Conservation (phyloP, 2,888 invertebrate genomes). For the Dynastes hyllus region DNA sequence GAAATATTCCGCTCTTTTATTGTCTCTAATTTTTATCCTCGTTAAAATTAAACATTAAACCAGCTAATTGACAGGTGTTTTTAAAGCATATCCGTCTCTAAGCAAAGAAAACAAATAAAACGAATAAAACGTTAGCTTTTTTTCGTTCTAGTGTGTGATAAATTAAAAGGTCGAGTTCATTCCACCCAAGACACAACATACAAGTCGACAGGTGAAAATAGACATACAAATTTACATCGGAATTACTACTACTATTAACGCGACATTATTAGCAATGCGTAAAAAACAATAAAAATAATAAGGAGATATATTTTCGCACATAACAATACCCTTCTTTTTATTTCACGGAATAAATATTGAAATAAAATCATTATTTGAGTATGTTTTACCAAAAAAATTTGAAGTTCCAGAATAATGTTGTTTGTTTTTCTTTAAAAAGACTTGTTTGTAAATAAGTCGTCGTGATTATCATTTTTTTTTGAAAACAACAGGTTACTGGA, state of each 20-base stretch:
- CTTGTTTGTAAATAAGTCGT: constrained; percentile 38
- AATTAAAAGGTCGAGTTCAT: constrained; percentile 37
- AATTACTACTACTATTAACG: constrained; percentile 1
- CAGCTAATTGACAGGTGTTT: constrained; percentile 3
- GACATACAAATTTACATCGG: constrained; percentile 26
- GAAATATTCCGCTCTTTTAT: background rate
- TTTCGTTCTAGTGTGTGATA: background rate
- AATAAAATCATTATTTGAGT: too few species aligned
- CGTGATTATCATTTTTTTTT: background rate
- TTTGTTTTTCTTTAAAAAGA: background rate
- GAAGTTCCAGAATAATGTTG: too few species aligned
- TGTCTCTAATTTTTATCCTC: background rate
- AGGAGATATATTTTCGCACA: background rate
- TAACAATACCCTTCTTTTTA: background rate
- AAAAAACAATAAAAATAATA: background rate
- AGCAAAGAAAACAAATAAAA: background rate
- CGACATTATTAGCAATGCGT: constrained; percentile 20
- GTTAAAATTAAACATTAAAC: background rate
- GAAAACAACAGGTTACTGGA: constrained; percentile 11
- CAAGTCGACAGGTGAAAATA: constrained; percentile 36
- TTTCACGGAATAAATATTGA: background rate
- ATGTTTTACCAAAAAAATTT: too few species aligned
- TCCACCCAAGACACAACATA: constrained; percentile 14
- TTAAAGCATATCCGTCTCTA: background rate
- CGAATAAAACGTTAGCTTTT: background rate